Evolutionary conservation across 2,888 invertebrate genomes (phyloP), one percentile per base, ranked within the genome.

Genomic region (Drosophila hamatofila): DNA sequence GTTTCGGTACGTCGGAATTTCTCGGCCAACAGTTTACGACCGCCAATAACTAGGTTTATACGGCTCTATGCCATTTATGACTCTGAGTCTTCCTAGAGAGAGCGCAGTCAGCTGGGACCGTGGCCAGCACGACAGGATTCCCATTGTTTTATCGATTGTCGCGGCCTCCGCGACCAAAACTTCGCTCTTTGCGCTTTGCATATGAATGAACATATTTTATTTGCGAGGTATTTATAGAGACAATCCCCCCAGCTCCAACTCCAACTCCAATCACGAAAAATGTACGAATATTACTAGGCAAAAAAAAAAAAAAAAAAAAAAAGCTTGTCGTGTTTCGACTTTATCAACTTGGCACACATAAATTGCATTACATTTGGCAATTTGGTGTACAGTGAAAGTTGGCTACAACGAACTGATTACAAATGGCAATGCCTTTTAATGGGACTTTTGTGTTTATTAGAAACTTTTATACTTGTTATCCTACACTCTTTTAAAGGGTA

Each of bases 141-240:
- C 72, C 85, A 74, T 79, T 92, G 91, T 91, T 91, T 91, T 91
- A 92, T 91, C 91, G 91, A 91, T 91, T 92, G 87, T 85, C 78
- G 83, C 84, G 72, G 60, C 75, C 68, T 67, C 71, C 63, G 58
- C 48, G 18, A 12, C 48, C 48, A 49, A 49, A 69, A 72, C 67
- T 62, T 82, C 73, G 81, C 81, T 77, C 73, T 44, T 1, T 14
- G 49, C 33, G 72, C 49, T 78, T 84, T 73, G 64, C 80, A 79
- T 82, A 76, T 73, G 64, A 51, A 60, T 56, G 42, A 42, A 56
- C 48, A 49, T 49, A 75, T 74, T 35, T 37, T 69, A 56, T 69
- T 58, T 56, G 58, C 55, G 58, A 59, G 56, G 25, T 85, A 84
- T 88, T 82, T 82, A 75, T 85, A 88, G 88, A 69, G 69, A 56